Conservation (phyloP, 1,140 invertebrate genomes). For the Drosophila lacteicornis region DNA sequence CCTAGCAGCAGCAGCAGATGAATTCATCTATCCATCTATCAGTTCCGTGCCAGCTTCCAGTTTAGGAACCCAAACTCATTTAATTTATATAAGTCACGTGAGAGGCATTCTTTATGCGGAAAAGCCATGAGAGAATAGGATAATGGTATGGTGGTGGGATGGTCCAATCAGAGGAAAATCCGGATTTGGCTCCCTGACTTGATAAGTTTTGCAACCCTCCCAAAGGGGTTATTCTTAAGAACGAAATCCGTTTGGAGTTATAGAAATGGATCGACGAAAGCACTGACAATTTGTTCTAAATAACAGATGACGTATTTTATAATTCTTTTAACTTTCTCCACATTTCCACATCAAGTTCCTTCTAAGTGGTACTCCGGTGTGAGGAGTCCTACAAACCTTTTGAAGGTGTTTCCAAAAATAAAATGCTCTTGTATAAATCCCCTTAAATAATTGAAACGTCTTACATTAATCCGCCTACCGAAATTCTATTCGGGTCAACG, state of each 20-base stretch:
- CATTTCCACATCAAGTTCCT: background rate
- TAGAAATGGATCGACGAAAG: too few species aligned
- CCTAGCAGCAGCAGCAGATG: slow-evolving; percentile 14
- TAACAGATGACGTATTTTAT: background rate
- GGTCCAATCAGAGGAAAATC: slow-evolving; percentile 46
- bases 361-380: too few species aligned
- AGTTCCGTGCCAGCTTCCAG: slow-evolving; percentile 43
- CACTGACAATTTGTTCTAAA: background rate
- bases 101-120: slow-evolving; percentile 66
- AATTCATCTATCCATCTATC: slow-evolving; percentile 51
- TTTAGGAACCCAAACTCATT: slow-evolving; percentile 42
- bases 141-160: background rate
- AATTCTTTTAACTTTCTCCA: background rate
- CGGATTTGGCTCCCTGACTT: slow-evolving; percentile 60
- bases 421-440: too few species aligned
- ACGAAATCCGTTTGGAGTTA: background rate
- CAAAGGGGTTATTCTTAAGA: slow-evolving; percentile 13
- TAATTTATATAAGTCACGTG: slow-evolving; percentile 77
- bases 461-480: slow-evolving; percentile 1
- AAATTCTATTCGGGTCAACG: slow-evolving; percentile 1
- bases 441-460: background rate
- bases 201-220: slow-evolving; percentile 50
- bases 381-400: background rate
- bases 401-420: too few species aligned
- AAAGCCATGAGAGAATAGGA: slow-evolving; percentile 1